These are phyloP conservation scores for Poecilia latipinna DNA, from an alignment of 2,113 vertebrate genomes.

Conservation along the genomic window DNA sequence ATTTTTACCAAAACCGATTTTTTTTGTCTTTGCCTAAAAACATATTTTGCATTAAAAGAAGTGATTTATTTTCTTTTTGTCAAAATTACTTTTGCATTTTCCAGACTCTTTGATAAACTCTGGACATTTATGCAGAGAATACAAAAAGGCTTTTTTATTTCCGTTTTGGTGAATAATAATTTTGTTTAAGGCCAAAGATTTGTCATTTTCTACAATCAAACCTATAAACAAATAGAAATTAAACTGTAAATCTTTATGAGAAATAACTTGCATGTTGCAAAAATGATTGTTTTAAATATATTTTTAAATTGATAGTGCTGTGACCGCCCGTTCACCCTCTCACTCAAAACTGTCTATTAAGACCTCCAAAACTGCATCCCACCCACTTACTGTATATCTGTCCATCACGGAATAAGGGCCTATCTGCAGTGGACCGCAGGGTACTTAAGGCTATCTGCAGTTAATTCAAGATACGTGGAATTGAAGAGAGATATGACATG, in stretches of 20 bases:
- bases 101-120: too few relatives aligned
- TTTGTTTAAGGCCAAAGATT: not conserved
- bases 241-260: not conserved
- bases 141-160: not conserved
- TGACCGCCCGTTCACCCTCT: conserved; percentile 13
- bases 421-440: conserved; percentile 68
- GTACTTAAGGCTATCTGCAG: conserved; percentile 79
- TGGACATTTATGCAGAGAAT: not conserved
- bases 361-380: conserved; percentile 52
- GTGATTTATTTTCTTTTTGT: too few relatives aligned
- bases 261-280: not conserved
- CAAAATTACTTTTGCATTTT: too few relatives aligned
- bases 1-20: too few relatives aligned
- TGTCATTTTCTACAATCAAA: not conserved
- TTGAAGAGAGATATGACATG: conserved; percentile 78
- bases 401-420: conserved; percentile 68
- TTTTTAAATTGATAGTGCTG: not conserved
- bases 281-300: not conserved
- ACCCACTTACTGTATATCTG: conserved; percentile 60
- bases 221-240: not conserved
- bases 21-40: too few relatives aligned
- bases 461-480: conserved; percentile 81
- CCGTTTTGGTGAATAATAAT: not conserved
- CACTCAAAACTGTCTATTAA: conserved; percentile 25
- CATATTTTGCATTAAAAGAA: too few relatives aligned